Evolutionary conservation across 1,140 invertebrate species (phyloP).

Genomic region (Pteromalus puparum): DNA sequence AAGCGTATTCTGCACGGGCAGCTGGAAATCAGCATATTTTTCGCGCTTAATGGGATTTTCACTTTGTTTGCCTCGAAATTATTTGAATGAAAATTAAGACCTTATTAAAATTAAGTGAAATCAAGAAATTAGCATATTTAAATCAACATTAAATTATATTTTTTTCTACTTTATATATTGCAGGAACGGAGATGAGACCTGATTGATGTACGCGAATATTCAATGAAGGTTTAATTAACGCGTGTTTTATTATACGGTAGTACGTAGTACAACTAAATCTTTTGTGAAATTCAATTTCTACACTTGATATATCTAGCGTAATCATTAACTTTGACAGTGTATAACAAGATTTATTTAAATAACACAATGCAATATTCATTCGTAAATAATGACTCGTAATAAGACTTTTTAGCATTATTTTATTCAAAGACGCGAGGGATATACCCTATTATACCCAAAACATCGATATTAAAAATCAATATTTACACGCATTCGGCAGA

Average conservation of each 20-base stretch:
- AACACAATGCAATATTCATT: too few relatives aligned
- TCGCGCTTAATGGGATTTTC: constrained; percentile 36
- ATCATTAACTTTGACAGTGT: too few relatives aligned
- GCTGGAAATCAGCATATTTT: constrained; percentile 33
- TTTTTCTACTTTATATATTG: background rate
- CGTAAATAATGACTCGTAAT: too few relatives aligned
- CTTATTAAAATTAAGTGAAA: constrained; percentile 15
- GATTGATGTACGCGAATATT: background rate
- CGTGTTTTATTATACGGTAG: background rate
- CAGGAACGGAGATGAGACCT: background rate
- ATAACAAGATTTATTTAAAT: too few relatives aligned
- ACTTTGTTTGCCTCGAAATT: constrained; percentile 25
- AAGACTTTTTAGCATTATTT: too few relatives aligned
- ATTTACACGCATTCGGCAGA: background rate
- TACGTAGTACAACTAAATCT: background rate
- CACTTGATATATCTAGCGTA: background rate
- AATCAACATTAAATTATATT: background rate
- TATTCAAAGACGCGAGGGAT: too few relatives aligned
- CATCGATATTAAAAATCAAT: background rate
- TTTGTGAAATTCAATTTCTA: background rate
- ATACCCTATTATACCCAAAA: too few relatives aligned
- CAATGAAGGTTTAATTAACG: too few relatives aligned
- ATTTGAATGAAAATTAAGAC: constrained; percentile 36
- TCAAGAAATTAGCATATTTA: background rate
- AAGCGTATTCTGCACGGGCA: background rate